Evolutionary conservation across 2,888 invertebrate species (phyloP).

Genomic region (Cheilosia vulpina): DNA sequence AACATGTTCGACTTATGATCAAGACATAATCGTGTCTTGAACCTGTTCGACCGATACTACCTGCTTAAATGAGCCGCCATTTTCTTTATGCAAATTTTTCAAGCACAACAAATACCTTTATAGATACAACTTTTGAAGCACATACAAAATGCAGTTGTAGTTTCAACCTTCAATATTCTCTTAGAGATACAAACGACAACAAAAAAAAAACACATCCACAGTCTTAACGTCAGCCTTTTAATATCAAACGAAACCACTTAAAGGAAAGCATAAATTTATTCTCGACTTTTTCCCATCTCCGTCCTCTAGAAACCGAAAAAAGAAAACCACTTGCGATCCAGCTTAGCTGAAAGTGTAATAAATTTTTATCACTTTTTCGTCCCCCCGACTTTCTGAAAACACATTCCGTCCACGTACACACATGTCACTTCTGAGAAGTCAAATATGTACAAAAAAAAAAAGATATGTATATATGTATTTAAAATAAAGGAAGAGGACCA

Average conservation of each 20-base stretch:
- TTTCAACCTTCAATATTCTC: not conserved
- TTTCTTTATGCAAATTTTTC: too few relatives aligned
- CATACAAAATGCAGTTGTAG: not conserved
- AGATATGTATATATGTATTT: not conserved
- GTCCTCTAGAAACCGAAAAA: not conserved
- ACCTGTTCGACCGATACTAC: too few relatives aligned
- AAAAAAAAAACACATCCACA: not conserved
- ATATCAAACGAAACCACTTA: constrained; percentile 46
- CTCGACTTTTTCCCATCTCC: not conserved
- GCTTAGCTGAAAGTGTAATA: constrained; percentile 48
- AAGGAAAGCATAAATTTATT: constrained; percentile 37
- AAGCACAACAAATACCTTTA: too few relatives aligned
- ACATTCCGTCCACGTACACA: constrained; percentile 51
- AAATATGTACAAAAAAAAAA: constrained; percentile 16
- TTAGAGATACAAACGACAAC: not conserved
- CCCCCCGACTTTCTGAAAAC: not conserved
- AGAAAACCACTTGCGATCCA: constrained; percentile 11
- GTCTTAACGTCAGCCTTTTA: constrained; percentile 12
- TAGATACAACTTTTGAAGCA: too few relatives aligned
- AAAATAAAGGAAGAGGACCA: constrained; percentile 6
- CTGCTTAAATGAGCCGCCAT: too few relatives aligned
- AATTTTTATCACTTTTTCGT: constrained; percentile 54
- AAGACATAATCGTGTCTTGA: too few relatives aligned
- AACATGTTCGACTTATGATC: too few relatives aligned
- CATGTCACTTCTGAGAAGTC: constrained; percentile 20